Base-by-base conservation (phyloP, 1,140 invertebrate genomes). In the Anthonomus grandis region DNA sequence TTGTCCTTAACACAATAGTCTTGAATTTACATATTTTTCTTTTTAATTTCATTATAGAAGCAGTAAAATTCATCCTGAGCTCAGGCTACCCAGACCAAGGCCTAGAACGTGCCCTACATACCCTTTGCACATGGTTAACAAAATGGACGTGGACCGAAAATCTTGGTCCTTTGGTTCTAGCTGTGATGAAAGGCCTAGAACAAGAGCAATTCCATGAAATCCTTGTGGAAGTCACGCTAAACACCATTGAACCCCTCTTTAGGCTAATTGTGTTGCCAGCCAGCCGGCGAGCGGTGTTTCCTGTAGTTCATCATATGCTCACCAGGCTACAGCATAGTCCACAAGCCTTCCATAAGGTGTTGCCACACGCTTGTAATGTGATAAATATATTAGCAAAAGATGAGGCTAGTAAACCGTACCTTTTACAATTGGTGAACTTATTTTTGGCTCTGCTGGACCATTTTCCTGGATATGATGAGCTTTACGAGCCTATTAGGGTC, bases 231-330 rank as follows among this genome's bases (percentile, higher is more conserved):
- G 76, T 81, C 1, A 75, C 79, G 3, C 54, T 79, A 34, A 70
- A 70, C 12, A 76, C 72, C 45, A 72, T 83, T 8, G 75, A 77
- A 22, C 64, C 66, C 36, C 63, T 82, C 25, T 75, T 78, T 37
- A 41, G 38, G 0, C 64, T 76, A 0, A 57, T 82, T 8, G 53
- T 75, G 15, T 42, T 82, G 12, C 75, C 75, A 2, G 70, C 74
- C 2, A 57, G 75, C 17, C 71, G 81, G 9, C 67, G 67, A 5
- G 74, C 71, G 46, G 72, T 77, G 19, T 73, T 75, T 6, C 71
- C 75, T 2, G 74, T 83, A 38, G 74, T 81, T 12, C 75, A 77
- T 59, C 72, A 79, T 47, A 79, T 83, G 67, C 68, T 83, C 2
- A 72, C 69, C 2, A 68, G 67, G n/a, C 74, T 74, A 24, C 73